Conservation (phyloP, 2,888 invertebrate genomes). For the Hirtodrosophila trivittata region DNA sequence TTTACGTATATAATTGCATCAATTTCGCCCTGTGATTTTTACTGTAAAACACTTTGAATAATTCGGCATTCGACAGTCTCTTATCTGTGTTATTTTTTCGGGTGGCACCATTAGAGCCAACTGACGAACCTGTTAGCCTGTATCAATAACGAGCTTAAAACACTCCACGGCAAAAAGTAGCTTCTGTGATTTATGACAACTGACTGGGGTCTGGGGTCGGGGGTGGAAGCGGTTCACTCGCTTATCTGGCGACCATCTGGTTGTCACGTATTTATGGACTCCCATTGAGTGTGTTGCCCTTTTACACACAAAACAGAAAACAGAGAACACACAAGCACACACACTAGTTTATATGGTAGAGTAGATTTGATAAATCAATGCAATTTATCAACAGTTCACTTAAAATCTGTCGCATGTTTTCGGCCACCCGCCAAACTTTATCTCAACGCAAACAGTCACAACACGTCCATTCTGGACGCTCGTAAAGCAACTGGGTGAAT, state of each 20-base stretch:
- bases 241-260: constrained; percentile 71
- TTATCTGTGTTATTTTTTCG: constrained; percentile 17
- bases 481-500: constrained; percentile 4
- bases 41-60: constrained; percentile 15
- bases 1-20: constrained; percentile 17
- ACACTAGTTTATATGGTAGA: constrained; percentile 21
- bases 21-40: constrained; percentile 20
- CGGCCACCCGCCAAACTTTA: constrained; percentile 47
- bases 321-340: not conserved
- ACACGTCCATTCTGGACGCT: constrained; percentile 1
- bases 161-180: constrained; percentile 18
- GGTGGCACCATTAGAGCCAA: constrained; percentile 45
- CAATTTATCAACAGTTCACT: constrained; percentile 74
- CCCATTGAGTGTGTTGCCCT: constrained; percentile 24
- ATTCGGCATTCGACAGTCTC: constrained; percentile 11
- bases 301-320: constrained; percentile 9
- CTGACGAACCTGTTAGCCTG: constrained; percentile 68
- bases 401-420: constrained; percentile 64
- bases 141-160: constrained; percentile 69
- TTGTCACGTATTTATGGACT: constrained; percentile 57
- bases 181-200: constrained; percentile 66
- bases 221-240: constrained; percentile 29
- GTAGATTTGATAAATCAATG: constrained; percentile 73
- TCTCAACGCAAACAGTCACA: constrained; percentile 59
- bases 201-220: constrained; percentile 6